Conservation (phyloP, 1,140 invertebrate species). For the Scaptomyza hsui region DNA sequence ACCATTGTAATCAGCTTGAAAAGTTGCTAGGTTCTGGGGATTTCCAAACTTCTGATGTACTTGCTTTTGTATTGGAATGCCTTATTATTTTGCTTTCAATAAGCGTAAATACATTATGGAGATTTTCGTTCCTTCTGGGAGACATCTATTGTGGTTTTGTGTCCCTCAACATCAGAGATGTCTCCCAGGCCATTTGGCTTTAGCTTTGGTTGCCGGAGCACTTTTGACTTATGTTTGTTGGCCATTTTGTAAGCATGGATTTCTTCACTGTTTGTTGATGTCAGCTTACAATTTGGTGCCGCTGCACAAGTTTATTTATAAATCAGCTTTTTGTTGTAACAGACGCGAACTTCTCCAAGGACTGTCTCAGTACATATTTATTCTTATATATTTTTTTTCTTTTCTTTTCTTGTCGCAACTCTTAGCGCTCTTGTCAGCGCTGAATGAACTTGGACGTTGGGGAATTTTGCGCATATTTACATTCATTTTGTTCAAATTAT, state of each 20-base stretch:
- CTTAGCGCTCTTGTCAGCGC: slow-evolving; percentile 47
- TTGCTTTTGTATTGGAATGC: neutral
- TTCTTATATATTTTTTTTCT: slow-evolving; percentile 24
- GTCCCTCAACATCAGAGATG: slow-evolving; percentile 15
- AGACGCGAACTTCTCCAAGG: slow-evolving; percentile 26
- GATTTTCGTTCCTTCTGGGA: slow-evolving; percentile 35
- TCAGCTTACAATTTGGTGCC: slow-evolving; percentile 59
- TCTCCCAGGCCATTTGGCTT: slow-evolving; percentile 21
- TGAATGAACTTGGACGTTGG: slow-evolving; percentile 44
- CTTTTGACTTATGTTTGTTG: slow-evolving; percentile 67
- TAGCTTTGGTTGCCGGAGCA: slow-evolving; percentile 32
- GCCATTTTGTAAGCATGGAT: slow-evolving; percentile 65
- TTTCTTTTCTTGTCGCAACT: slow-evolving; percentile 27
- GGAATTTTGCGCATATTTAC: slow-evolving; percentile 58
- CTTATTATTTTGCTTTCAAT: slow-evolving; percentile 47
- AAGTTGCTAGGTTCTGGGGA: too few species aligned
- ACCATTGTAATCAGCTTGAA: too few species aligned
- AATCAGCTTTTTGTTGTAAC: slow-evolving; percentile 65
- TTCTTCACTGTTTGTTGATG: slow-evolving; percentile 63
- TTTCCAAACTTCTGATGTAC: neutral
- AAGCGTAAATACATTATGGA: slow-evolving; percentile 42
- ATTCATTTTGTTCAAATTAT: slow-evolving; percentile 68
- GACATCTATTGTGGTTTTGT: slow-evolving; percentile 37
- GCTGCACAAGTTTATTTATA: slow-evolving; percentile 76
- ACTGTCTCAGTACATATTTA: neutral